These are phyloP conservation scores for Elachura formosa DNA, from an alignment of 2,113 vertebrate genomes.

Conservation along the genomic window DNA sequence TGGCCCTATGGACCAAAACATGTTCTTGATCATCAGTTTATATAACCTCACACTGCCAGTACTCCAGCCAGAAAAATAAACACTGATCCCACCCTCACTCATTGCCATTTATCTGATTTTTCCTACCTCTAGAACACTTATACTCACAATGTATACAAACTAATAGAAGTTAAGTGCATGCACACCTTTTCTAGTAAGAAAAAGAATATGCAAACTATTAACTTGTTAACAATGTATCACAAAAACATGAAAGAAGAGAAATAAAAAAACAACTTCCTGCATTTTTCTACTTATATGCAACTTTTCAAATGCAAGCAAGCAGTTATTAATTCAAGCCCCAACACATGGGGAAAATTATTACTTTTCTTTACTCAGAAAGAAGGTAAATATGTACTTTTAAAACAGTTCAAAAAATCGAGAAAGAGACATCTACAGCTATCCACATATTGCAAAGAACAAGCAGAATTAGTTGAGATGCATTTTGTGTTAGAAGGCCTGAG, in stretches of 20 bases:
- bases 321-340: background rate
- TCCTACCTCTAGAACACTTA: background rate
- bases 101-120: background rate
- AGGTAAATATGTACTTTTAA: background rate
- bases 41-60: background rate
- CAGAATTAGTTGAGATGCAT: background rate
- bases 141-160: background rate
- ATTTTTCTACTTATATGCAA: background rate
- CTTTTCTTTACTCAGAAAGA: background rate
- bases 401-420: too few relatives aligned
- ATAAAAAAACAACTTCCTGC: background rate
- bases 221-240: background rate
- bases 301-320: background rate
- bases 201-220: background rate
- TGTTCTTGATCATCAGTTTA: background rate
- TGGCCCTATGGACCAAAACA: background rate
- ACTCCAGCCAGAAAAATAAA: slow-evolving; percentile 32
- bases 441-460: background rate
- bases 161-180: background rate
- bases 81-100: background rate
- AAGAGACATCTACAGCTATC: background rate
- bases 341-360: background rate
- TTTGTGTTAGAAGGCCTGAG: background rate
- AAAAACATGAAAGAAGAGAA: background rate
- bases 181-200: background rate